A percentile compares a stretch with the other conserved stretches of the same genome.
These are phyloP conservation scores for Sandelia bainsii DNA, from an alignment of 2,797 vertebrate species.

Conservation along the genomic window DNA sequence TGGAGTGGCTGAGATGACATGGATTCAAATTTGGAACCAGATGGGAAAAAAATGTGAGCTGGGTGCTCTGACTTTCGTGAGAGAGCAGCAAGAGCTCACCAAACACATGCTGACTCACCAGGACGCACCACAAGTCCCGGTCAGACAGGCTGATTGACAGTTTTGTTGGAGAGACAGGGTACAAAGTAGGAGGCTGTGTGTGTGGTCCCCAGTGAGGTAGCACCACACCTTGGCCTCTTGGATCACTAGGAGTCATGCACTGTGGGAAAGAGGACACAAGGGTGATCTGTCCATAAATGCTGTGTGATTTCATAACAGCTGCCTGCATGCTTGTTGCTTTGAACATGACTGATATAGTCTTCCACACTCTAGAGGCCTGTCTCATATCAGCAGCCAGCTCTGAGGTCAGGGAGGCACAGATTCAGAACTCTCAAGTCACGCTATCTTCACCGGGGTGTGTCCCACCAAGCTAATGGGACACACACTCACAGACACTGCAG, in stretches of 20 bases:
- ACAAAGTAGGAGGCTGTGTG: not conserved
- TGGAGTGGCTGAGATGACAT: conserved; percentile 32
- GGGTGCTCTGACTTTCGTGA: conserved; percentile 27
- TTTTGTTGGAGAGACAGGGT: conserved; percentile 2
- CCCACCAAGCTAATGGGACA: conserved; percentile 5
- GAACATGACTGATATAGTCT: conserved; percentile 26
- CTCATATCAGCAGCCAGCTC: conserved; percentile 37
- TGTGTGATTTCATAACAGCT: conserved; percentile 13
- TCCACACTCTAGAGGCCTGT: conserved; percentile 26
- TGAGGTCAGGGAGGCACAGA: conserved; percentile 46
- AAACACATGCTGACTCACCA: conserved; percentile 8
- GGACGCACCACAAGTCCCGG: not conserved
- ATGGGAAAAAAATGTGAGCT: conserved; percentile 38
- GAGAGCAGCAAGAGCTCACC: conserved; percentile 27
- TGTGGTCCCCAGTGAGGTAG: conserved; percentile 14
- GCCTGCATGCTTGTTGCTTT: conserved; percentile 28
- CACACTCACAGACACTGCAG: conserved; percentile 16
- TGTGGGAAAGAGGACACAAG: conserved; percentile 2
- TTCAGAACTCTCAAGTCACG: conserved; percentile 45
- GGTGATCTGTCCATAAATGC: conserved; percentile 2
- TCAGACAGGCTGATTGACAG: conserved; percentile 1
- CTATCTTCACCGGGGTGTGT: conserved; percentile 40
- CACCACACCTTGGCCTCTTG: not conserved
- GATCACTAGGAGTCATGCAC: not conserved
- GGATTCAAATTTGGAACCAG: conserved; percentile 40